phyloP scores from a whole-genome alignment of 2,113 vertebrate genomes.

The Grammomys surdaster region DNA sequence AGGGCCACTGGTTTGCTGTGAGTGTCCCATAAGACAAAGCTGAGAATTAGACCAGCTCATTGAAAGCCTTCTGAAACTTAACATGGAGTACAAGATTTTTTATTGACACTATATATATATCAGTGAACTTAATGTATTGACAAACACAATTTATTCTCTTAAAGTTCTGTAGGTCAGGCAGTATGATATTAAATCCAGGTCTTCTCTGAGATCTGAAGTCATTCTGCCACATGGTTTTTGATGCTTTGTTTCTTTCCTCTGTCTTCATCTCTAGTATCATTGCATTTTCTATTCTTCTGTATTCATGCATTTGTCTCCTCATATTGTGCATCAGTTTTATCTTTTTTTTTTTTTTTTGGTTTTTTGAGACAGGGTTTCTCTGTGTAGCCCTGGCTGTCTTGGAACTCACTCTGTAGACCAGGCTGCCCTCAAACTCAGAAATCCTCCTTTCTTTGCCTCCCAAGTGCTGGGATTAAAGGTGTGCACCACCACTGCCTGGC shows the following conservation, averaged over 20 bases:
- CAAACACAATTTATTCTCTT: neutral
- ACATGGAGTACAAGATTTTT: neutral
- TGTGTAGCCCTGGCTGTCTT: too few relatives aligned
- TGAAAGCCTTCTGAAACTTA: neutral
- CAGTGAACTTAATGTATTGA: neutral
- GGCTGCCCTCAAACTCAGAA: too few relatives aligned
- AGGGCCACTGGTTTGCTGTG: neutral
- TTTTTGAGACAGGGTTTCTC: too few relatives aligned
- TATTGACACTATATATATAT: neutral
- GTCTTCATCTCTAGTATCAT: neutral
- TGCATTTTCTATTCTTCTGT: neutral
- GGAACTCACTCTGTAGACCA: too few relatives aligned
- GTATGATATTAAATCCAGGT: neutral
- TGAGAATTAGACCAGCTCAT: neutral
- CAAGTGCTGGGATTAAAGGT: too few relatives aligned
- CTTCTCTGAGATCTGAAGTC: neutral
- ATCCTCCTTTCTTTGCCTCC: too few relatives aligned
- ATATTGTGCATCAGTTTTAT: neutral
- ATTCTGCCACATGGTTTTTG: neutral
- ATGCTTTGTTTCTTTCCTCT: neutral
- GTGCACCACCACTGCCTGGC: too few relatives aligned
- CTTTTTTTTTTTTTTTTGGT: neutral
- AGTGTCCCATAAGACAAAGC: neutral
- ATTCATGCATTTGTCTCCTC: neutral
- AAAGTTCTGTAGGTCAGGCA: neutral